These are phyloP conservation scores for Lacerta agilis DNA, from an alignment of 2,797 vertebrate species.

Conservation along the genomic window DNA sequence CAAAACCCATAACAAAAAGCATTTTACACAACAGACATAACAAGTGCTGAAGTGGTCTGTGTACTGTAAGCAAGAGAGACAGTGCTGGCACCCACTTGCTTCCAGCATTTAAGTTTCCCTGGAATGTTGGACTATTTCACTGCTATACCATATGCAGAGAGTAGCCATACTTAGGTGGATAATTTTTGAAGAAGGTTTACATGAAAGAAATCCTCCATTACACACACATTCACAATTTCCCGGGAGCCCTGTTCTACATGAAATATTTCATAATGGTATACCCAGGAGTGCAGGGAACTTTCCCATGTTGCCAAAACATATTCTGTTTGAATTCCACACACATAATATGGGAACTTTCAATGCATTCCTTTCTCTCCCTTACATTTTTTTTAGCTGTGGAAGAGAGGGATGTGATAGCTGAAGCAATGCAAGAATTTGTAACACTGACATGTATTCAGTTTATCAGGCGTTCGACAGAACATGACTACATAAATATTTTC, in stretches of 20 bases:
- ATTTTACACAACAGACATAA: background rate
- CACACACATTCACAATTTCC: background rate
- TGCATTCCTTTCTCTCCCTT: background rate
- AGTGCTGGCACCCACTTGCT: background rate
- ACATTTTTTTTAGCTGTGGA: conserved; percentile 54
- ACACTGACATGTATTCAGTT: conserved; percentile 72
- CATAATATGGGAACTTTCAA: conserved; percentile 6
- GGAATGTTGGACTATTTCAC: background rate
- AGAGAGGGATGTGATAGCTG: conserved; percentile 61
- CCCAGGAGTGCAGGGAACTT: background rate
- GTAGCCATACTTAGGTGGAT: background rate
- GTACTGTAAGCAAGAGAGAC: background rate
- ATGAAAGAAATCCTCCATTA: background rate
- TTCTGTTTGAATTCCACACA: background rate
- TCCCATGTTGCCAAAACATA: background rate
- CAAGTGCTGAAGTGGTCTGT: background rate
- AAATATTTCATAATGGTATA: background rate
- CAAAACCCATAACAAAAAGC: background rate
- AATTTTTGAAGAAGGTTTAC: background rate
- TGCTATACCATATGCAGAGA: background rate
- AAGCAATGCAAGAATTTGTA: conserved; percentile 72
- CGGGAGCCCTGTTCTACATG: background rate
- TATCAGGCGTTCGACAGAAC: conserved; percentile 66
- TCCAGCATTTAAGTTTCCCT: background rate
- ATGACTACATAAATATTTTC: conserved; percentile 62